phyloP scores from a whole-genome alignment of 2,797 vertebrate species.

The Phoeniculus purpureus region DNA sequence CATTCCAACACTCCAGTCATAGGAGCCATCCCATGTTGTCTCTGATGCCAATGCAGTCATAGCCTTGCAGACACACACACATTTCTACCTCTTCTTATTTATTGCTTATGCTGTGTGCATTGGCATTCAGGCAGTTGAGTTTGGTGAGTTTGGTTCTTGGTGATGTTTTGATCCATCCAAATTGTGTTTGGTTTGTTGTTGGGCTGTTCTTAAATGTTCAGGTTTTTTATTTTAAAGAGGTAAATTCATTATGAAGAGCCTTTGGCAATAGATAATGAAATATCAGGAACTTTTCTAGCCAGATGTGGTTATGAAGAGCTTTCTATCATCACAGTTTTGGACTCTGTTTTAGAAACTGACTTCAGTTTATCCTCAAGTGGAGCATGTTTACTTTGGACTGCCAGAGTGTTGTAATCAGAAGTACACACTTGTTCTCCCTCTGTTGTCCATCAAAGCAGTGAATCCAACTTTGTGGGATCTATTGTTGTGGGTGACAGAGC shows the following conservation, averaged over 20 bases:
- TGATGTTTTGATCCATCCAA: background rate
- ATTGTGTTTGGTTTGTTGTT: background rate
- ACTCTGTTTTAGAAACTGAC: background rate
- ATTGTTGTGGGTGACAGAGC: no score
- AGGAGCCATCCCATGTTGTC: no score
- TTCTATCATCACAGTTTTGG: background rate
- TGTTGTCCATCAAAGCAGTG: background rate
- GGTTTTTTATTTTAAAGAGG: background rate
- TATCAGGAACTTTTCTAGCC: background rate
- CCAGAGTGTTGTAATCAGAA: background rate
- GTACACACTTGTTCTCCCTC: background rate
- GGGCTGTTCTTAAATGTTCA: background rate
- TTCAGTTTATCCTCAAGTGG: background rate
- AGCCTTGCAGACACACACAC: no score
- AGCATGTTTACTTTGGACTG: background rate
- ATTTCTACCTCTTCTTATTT: no score
- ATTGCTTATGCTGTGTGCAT: no score
- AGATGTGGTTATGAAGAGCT: background rate
- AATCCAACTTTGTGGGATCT: background rate
- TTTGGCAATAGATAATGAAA: background rate
- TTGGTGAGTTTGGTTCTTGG: no score
- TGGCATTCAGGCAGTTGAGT: no score
- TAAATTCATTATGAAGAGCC: background rate
- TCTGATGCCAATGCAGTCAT: no score
- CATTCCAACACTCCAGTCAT: no score